Percentiles rank a stretch among this genome's conserved stretches.
phyloP scores from a whole-genome alignment of 2,888 invertebrate genomes.

The Erebia palarica region DNA sequence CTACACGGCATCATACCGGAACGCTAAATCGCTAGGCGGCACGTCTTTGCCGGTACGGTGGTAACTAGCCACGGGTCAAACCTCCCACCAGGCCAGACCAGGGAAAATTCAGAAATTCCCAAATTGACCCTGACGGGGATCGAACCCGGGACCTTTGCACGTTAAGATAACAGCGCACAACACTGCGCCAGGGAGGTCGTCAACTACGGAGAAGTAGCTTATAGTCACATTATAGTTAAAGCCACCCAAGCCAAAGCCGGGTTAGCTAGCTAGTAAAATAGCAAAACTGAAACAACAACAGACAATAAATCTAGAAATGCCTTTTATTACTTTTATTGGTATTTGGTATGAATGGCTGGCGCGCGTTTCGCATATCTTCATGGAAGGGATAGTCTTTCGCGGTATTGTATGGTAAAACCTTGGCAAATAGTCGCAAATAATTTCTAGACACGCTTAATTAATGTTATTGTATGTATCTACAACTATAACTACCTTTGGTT shows the following conservation, averaged over 20 bases:
- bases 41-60: too few relatives aligned
- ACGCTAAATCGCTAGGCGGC: too few relatives aligned
- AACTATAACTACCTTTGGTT: not conserved
- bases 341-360: conserved; percentile 32
- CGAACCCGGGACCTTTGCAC: too few relatives aligned
- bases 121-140: too few relatives aligned
- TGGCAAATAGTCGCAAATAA: conserved; percentile 29
- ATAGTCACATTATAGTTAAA: not conserved
- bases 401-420: conserved; percentile 38
- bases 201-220: too few relatives aligned
- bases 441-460: conserved; percentile 22
- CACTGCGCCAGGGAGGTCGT: too few relatives aligned
- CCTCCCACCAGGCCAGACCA: too few relatives aligned
- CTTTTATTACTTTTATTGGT: conserved; percentile 24
- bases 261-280: not conserved
- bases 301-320: conserved; percentile 12
- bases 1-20: too few relatives aligned
- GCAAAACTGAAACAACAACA: conserved; percentile 9
- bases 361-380: conserved; percentile 35
- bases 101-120: too few relatives aligned
- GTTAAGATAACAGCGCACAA: too few relatives aligned
- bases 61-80: too few relatives aligned
- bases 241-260: not conserved
- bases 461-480: not conserved
- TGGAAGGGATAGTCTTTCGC: conserved; percentile 32